Base-by-base conservation (phyloP, 2,888 invertebrate species). In the Cylloceria caligata region DNA sequence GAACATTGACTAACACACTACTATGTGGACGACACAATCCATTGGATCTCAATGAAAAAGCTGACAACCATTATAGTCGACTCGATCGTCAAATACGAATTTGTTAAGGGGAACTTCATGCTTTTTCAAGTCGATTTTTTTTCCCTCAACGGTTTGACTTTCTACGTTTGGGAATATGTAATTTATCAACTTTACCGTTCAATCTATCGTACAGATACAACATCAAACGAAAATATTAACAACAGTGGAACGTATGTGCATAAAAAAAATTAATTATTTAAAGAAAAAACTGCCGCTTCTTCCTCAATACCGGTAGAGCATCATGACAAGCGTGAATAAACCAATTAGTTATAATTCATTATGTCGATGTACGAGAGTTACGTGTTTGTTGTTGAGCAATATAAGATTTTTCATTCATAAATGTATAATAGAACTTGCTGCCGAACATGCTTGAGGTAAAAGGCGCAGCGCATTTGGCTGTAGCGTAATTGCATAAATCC, bases 361-460 rank as follows among this genome's bases (percentile, higher is more conserved):
- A 68, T 47, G 47, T 71, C 30, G 36, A 79, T 67, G 65, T 5
- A 72, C 65, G 49, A 62, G 52, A 62, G 45, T 72, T 65, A 55
- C 65, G 45, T 55, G 36, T 57, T 30, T 62, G 62, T 47, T 47
- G 36, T 75, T 55, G 21, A 30, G 2, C 71, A 21, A 68, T 52
- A 7, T 24, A 3, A 9, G 13, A 64, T 55, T 65, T 21, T 39
- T 52, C 36, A 36, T 74, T 74, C 69, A 39, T n/a, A 72, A 6
- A 45, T 45, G 45, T 77, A 2, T 45, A 49, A 34, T 39, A 55
- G 34, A 77, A 60, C 73, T 68, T 71, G 55, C 57, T 81, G 74
- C 76, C 82, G 77, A 75, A 78, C 89, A 88, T 89, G 89, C 88
- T 87, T 84, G 85, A 88, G 83, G 71, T 83, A 85, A 83, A 85